Percentiles rank a stretch among this genome's conserved stretches.
phyloP scores from a whole-genome alignment of 2,888 invertebrate species.

The Hofmannophila pseudospretella region DNA sequence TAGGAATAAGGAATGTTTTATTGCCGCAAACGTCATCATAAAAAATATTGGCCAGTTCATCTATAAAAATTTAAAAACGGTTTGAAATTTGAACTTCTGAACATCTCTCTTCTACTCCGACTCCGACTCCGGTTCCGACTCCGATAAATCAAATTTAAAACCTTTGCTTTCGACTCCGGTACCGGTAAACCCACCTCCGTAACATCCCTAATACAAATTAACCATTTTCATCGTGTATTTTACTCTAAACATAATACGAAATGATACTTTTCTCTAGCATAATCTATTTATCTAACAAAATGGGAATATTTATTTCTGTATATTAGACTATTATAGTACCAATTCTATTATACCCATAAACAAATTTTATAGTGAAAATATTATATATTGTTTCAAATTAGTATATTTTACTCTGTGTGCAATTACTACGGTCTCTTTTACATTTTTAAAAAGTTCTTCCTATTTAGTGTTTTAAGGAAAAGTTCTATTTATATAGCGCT shows the following conservation, averaged over 20 bases:
- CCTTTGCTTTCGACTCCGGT: too few relatives aligned
- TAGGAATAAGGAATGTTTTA: too few relatives aligned
- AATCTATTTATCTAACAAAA: constrained; percentile 8
- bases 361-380: constrained; percentile 15
- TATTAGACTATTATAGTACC: not conserved
- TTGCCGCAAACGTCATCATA: too few relatives aligned
- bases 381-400: constrained; percentile 42
- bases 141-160: too few relatives aligned
- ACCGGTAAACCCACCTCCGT: too few relatives aligned
- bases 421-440: constrained; percentile 66
- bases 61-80: too few relatives aligned
- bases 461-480: constrained; percentile 62
- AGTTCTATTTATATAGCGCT: constrained; percentile 66
- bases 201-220: too few relatives aligned
- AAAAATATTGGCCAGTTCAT: too few relatives aligned
- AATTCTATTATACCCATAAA: constrained; percentile 1
- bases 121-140: too few relatives aligned
- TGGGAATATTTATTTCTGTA: constrained; percentile 5
- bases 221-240: constrained; percentile 9
- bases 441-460: constrained; percentile 64
- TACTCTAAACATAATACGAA: not conserved
- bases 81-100: too few relatives aligned
- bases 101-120: too few relatives aligned
- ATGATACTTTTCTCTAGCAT: constrained; percentile 7
- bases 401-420: constrained; percentile 62